Evolutionary conservation across 2,113 vertebrate species (phyloP).

Genomic region (Coturnix japonica): DNA sequence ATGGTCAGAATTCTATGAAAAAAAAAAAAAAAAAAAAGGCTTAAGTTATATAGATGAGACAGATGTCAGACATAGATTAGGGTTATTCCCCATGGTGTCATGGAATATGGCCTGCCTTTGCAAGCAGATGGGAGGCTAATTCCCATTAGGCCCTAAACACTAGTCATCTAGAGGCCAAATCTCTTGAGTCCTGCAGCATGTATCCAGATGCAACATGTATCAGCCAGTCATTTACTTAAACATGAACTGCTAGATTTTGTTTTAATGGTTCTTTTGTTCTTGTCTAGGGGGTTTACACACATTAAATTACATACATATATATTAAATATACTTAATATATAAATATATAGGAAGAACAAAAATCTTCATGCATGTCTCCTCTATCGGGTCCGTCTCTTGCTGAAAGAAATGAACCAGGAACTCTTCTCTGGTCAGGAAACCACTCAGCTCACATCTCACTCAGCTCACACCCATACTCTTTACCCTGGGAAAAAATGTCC

Average conservation of each 20-base stretch:
- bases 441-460: not conserved
- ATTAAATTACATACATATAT: not conserved
- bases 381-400: not conserved
- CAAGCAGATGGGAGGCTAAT: not conserved
- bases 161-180: not conserved
- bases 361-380: not conserved
- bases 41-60: not conserved
- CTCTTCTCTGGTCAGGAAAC: not conserved
- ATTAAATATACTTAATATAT: not conserved
- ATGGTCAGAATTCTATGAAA: not conserved
- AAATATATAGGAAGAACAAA: not conserved
- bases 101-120: not conserved
- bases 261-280: not conserved
- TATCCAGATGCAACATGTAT: not conserved
- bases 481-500: not conserved
- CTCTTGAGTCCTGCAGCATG: not conserved
- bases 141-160: not conserved
- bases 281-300: not conserved
- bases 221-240: not conserved
- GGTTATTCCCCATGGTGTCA: rapidly evolving
- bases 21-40: not conserved
- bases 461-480: not conserved
- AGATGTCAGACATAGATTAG: not conserved
- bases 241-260: not conserved
- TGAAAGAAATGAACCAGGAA: not conserved